Conservation (phyloP, 2,797 vertebrate species). For the Glyptemys insculpta region DNA sequence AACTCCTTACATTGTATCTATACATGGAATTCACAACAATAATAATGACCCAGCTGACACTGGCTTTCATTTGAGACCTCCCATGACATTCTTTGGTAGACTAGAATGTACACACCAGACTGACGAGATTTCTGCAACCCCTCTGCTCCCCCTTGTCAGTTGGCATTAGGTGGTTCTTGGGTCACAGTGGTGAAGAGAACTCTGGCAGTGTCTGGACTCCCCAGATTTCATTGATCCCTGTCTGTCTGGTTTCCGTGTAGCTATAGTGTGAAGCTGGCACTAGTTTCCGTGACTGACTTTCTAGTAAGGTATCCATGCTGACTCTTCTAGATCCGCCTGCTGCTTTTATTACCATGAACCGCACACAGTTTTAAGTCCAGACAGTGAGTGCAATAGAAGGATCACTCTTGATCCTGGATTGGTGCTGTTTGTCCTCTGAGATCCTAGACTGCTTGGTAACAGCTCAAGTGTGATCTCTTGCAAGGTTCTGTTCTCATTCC, state of each 20-base stretch:
- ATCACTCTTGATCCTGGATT: neutral
- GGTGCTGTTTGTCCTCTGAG: neutral
- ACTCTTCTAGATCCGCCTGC: neutral
- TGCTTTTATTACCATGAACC: neutral
- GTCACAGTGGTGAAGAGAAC: neutral
- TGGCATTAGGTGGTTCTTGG: neutral
- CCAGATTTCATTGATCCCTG: neutral
- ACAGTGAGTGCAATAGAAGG: neutral
- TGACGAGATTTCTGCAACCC: neutral
- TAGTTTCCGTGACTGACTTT: neutral
- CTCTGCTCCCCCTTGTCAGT: too few species aligned
- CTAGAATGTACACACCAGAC: neutral
- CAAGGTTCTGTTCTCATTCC: neutral
- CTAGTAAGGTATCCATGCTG: neutral
- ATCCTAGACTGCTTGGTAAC: neutral
- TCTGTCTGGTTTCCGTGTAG: neutral
- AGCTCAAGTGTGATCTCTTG: neutral
- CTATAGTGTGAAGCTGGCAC: neutral
- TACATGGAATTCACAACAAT: neutral
- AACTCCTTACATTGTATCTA: neutral
- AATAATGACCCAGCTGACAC: neutral
- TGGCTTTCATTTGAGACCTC: neutral
- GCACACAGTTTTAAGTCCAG: neutral
- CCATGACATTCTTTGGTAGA: neutral
- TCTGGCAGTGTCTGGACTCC: neutral